phyloP scores from a whole-genome alignment of 2,888 invertebrate genomes.

The Amphiduros pacificus region DNA sequence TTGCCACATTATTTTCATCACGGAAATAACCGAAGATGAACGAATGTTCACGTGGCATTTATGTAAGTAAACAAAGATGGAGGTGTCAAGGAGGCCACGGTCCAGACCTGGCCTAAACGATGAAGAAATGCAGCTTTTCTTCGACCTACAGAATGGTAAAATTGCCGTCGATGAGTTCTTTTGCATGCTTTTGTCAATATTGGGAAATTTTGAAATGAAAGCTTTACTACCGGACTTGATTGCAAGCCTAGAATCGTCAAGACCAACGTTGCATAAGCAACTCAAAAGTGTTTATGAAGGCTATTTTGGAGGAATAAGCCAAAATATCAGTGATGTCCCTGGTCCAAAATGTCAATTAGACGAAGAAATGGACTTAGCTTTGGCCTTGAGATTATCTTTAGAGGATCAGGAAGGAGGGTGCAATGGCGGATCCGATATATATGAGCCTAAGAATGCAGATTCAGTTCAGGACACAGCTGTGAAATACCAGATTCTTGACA shows the following conservation, averaged over 20 bases:
- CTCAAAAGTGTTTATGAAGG: conserved; percentile 25
- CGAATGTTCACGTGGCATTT: not conserved
- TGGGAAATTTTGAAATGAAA: too few relatives aligned
- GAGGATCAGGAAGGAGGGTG: not conserved
- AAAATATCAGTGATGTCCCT: conserved; percentile 26
- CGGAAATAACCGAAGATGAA: not conserved
- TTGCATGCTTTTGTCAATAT: conserved; percentile 34
- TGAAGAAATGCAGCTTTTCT: too few relatives aligned
- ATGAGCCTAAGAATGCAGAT: conserved; percentile 6
- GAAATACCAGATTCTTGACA: too few relatives aligned
- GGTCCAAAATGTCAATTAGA: conserved; percentile 32
- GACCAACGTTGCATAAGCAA: conserved; percentile 25
- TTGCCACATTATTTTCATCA: not conserved
- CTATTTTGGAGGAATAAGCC: conserved; percentile 30
- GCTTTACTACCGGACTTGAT: too few relatives aligned
- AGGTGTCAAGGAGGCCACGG: too few relatives aligned
- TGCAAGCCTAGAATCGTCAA: too few relatives aligned
- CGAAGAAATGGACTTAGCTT: conserved; percentile 33
- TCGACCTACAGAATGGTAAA: not conserved
- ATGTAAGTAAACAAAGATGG: too few relatives aligned
- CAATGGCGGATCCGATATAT: conserved; percentile 10
- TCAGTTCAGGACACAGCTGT: too few relatives aligned
- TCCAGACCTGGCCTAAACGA: too few relatives aligned
- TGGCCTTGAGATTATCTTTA: conserved; percentile 29
- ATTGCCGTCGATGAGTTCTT: conserved; percentile 34